Base-by-base conservation (phyloP, 2,888 invertebrate genomes). In the Caenorhabditis angaria region DNA sequence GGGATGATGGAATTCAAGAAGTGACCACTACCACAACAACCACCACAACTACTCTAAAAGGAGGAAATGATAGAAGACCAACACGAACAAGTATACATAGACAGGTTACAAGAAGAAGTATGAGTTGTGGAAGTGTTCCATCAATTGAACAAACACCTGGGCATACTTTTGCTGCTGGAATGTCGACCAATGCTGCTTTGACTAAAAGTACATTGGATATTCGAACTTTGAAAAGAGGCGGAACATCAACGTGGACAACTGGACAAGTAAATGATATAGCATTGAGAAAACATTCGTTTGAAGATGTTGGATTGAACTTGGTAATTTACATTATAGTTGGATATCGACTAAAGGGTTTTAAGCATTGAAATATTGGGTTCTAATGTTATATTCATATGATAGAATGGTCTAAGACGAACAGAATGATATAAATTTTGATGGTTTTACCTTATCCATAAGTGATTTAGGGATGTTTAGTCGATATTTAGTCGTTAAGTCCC, bases 1-100 rank as follows among this genome's bases (percentile, higher is more conserved):
- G 69, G 14, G 73, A 73, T 53, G 73, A 65, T 8, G 61, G 65
- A 25, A 28, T 35, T 3, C 58, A 22, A 28, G 62, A 65, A 59
- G 59, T 61, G 2, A 72, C 72, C 22, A 72, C 72, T 18, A 72
- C 72, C 1, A 72, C 72, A 14, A 72, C 72, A 1, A 67, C 72
- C 2, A 67, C 67, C 1, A 65, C 64, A 1, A 61, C 61, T 0
- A 35, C 59, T 24, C 58, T 61, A 10, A 62, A 65, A 32, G 58
- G 61, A 0, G 57, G 60, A 12, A 32, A 58, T 27, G 48, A 61
- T 3, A 28, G 48, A 2, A 12, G 32, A 35, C 60, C 60, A 14
- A 27, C 56, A 27, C 58, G 62, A 2, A 28, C 57, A 1, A 59
- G 60, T 1, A 12, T 62, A 4, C 62, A 65, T 28, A 54, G 69